Evolutionary conservation across 2,113 vertebrate genomes (phyloP).

Genomic region (Uria aalge): DNA sequence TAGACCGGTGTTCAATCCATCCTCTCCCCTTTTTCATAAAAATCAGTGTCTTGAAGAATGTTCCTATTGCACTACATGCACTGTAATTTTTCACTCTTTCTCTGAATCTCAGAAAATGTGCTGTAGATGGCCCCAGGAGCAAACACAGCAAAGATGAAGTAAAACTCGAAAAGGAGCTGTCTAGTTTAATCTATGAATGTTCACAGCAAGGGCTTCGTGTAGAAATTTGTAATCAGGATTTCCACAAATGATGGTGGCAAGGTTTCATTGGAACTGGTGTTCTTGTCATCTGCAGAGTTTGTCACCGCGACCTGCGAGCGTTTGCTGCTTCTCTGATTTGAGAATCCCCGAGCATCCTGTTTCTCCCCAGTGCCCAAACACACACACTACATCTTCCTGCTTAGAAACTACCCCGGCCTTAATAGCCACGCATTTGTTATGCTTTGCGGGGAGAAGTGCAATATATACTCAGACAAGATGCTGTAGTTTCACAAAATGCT

Average conservation of each 20-base stretch:
- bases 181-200: constrained; percentile 69
- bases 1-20: constrained; percentile 8
- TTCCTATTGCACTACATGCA: constrained; percentile 37
- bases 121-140: constrained; percentile 66
- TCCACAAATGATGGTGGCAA: constrained; percentile 44
- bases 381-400: background rate
- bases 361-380: background rate
- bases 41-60: constrained; percentile 54
- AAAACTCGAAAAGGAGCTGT: constrained; percentile 65
- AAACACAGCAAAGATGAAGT: constrained; percentile 68
- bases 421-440: constrained; percentile 15
- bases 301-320: background rate
- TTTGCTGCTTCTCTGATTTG: background rate
- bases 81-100: constrained; percentile 66
- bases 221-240: constrained; percentile 69
- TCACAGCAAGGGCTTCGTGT: constrained; percentile 41
- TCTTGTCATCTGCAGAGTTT: constrained; percentile 20
- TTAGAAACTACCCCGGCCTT: background rate
- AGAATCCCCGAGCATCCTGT: constrained; percentile 17
- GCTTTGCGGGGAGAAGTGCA: background rate
- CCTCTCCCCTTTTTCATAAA: constrained; percentile 44
- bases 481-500: background rate
- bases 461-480: background rate
- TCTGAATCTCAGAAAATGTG: constrained; percentile 61
- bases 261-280: constrained; percentile 37